Evolutionary conservation across 2,113 vertebrate genomes (phyloP), one percentile per base, ranked within the genome.

Genomic region (Petromus typicus): DNA sequence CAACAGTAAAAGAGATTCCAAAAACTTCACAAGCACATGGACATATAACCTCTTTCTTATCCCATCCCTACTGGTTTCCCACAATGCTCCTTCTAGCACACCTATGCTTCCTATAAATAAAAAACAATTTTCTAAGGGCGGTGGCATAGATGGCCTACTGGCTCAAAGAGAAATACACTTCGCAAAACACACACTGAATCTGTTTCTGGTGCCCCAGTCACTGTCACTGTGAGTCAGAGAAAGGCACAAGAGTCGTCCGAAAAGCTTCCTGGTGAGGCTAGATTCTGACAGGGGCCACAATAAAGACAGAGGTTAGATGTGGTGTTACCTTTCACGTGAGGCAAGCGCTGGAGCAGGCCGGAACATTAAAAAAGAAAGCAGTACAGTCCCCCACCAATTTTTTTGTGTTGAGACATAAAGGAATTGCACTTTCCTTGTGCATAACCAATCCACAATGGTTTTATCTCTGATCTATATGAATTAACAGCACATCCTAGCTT

Each of bases 401-500:
- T 23, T 54, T 73, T 14, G n/a, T 57, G 43, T 8, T 71, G 40
- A 48, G n/a, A 67, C 75, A 85, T 22, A 82, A 64, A 89, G 20
- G 32, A 71, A 89, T 1, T 48, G 54, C 43, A 69, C 27, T 85
- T 95, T 43, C 82, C 64, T 90, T 80, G 78, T 71, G 69, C 32
- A 57, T 12, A 43, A 12, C 54, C 73, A 30, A 14, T 17, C 17
- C 71, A 88, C 3, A 8, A 32, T 37, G 45, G 67, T 27, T 80
- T 66, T 27, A 32, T 69, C 73, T 86, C 56, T 84, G 57, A 57
- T 85, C 43, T 51, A 7, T 92, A 96, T 93, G 17, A 75, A 91
- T 83, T 73, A 88, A 73, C 92, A 89, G 63, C 43, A 61, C 13
- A 82, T 73, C 45, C 75, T 17, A 7, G 0, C 59, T 90, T 45